Evolutionary conservation across 2,888 invertebrate species (phyloP), one percentile per base, ranked within the genome.

Genomic region (Callimorpha dominula): DNA sequence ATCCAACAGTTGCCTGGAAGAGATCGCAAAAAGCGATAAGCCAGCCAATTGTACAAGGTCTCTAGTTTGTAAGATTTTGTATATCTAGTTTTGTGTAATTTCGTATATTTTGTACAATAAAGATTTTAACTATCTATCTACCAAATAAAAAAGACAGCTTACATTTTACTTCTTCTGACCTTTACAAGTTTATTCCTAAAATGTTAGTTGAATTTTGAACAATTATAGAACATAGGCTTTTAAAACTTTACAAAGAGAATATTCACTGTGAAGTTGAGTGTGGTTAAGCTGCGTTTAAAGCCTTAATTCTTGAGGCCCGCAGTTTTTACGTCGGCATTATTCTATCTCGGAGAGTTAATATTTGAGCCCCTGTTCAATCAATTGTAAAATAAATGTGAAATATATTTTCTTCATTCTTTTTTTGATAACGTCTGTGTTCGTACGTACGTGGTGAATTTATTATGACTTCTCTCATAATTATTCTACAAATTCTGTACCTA

Each of bases 261-360:
- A 14, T 57, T 62, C 63, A 11, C 57, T 40, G 81, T 78, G 79
- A 77, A 81, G 72, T 76, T 73, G 82, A 73, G 84, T 83, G 84
- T 82, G 79, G 83, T 81, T 83, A 83, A 83, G 84, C 74, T 79
- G 81, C 79, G 71, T 81, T 81, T 83, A 83, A 82, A 77, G 72
- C 68, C 71, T 75, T 71, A 75, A 78, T 83, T 81, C 72, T 42
- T 69, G 65, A n/a, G 72, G 75, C 83, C 75, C 72, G 68, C 64
- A 68, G 46, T 72, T 72, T 72, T 63, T 67, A 54, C 63, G 67
- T 31, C 6, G 66, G 63, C 46, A 68, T 72, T 68, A 68, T 72
- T 64, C 68, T 54, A 40, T 8, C 20, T 67, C 62, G 43, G 31
- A 54, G 72, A 68, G 64, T 64, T 72, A 72, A 68, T 72, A 68